Evolutionary conservation across 2,113 vertebrate species (phyloP), one percentile per base, ranked within the genome.

Genomic region (Agapornis roseicollis): DNA sequence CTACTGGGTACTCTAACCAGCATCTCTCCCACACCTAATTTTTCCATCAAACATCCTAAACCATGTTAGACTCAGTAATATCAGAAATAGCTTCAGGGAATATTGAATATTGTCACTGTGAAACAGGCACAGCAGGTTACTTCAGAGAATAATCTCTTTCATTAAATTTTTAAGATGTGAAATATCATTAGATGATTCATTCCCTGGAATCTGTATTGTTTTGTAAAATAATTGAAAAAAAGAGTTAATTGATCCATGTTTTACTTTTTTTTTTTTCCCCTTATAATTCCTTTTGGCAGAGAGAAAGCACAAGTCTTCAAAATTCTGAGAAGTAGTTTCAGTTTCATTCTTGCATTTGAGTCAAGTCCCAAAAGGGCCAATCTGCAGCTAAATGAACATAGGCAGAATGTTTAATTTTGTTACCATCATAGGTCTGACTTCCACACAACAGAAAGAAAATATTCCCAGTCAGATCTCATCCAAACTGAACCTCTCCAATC

Each of bases 101-200:
- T 86, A 90, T 39, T 68, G 46, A 80, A 42, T 47, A 77, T 39
- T 94, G 71, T 65, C 73, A 91, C 49, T 61, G 24, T 56, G 73
- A 88, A 94, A 93, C 31, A 72, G 28, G n/a, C 91, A 96, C 74
- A 91, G 95, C 74, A 88, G 74, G 87, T 88, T 94, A 82, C 71
- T 95, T 94, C 46, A 91, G 66, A 80, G 58, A 92, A 96, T 90
- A 96, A 97, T 85, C 68, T 77, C 71, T 88, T 93, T 85, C 94
- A 96, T 85, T 91, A 93, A 80, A 85, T 78, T 91, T 93, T 96
- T 73, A 90, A 78, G 88, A 94, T 80, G 46, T 19, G 35, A 90
- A 94, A 66, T 89, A 95, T 77, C 71, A 83, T 86, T 78, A 96
- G 72, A 64, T 74, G 81, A 94, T 91, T 96, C 63, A 90, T 47